Conservation (phyloP, 2,888 invertebrate species). For the Andrena bicolor region DNA sequence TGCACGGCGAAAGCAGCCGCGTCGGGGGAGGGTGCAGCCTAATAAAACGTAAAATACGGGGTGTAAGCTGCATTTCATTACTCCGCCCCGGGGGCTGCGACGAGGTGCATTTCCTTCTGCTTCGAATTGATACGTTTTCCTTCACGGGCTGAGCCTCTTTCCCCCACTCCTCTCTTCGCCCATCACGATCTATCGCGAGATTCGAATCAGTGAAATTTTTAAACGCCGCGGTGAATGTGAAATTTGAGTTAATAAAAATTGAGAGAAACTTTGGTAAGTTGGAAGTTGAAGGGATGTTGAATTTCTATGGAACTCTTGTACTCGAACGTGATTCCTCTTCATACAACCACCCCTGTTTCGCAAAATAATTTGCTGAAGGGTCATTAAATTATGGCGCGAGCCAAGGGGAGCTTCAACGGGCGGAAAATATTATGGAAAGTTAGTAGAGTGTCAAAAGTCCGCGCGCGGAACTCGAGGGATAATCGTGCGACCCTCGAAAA, state of each 20-base stretch:
- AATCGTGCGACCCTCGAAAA: constrained; percentile 15
- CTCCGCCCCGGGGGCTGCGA: constrained; percentile 21
- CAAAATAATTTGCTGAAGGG: too few relatives aligned
- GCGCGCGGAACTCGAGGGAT: constrained; percentile 24
- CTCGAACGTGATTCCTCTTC: too few relatives aligned
- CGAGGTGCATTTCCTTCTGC: constrained; percentile 31
- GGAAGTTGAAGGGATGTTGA: not conserved
- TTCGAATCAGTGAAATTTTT: not conserved
- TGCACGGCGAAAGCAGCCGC: constrained; percentile 51
- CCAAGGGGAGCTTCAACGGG: not conserved
- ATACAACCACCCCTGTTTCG: too few relatives aligned
- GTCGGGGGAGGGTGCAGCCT: constrained; percentile 50
- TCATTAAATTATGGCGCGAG: too few relatives aligned
- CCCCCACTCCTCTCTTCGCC: not conserved
- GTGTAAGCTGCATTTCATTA: constrained; percentile 69
- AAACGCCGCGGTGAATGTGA: not conserved
- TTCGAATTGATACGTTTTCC: constrained; percentile 55
- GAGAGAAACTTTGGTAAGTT: not conserved
- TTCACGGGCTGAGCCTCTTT: not conserved
- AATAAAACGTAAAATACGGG: constrained; percentile 70
- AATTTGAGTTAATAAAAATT: not conserved
- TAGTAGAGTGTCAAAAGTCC: not conserved
- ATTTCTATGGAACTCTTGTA: too few relatives aligned
- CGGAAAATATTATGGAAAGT: not conserved
- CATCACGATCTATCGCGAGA: too few relatives aligned